A percentile compares a stretch with the other conserved stretches of the same genome.
Conservation (phyloP, 2,113 vertebrate genomes). For the Microtus montanus region DNA sequence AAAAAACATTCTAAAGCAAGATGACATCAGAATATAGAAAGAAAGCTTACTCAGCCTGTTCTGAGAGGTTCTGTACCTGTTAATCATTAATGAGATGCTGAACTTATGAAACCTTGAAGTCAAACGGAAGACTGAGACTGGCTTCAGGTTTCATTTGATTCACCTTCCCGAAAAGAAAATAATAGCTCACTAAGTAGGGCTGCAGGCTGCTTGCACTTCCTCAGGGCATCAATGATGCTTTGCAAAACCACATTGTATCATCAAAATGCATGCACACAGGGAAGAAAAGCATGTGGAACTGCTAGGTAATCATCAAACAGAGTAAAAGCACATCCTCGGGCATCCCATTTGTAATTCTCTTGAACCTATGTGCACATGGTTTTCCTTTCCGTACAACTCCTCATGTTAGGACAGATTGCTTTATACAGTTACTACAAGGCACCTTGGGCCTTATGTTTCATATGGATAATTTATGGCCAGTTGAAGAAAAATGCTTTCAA, state of each 20-base stretch:
- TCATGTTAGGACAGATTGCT: constrained; percentile 56
- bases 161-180: constrained; percentile 24
- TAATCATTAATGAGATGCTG: constrained; percentile 64
- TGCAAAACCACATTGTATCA: constrained; percentile 42
- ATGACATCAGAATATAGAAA: no score
- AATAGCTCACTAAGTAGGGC: constrained; percentile 3
- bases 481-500: constrained; percentile 51
- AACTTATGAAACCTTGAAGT: constrained; percentile 60
- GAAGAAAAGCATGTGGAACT: constrained; percentile 57
- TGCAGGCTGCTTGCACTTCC: not conserved
- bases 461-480: constrained; percentile 41
- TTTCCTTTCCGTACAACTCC: constrained; percentile 52
- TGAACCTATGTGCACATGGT: constrained; percentile 21
- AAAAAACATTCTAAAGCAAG: no score
- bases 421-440: constrained; percentile 35
- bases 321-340: constrained; percentile 58
- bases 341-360: constrained; percentile 56
- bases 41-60: no score
- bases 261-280: constrained; percentile 47
- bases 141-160: constrained; percentile 55
- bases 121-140: constrained; percentile 53
- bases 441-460: constrained; percentile 49
- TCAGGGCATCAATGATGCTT: constrained; percentile 7
- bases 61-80: constrained; percentile 48
- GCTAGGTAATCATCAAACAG: constrained; percentile 59